Conservation (phyloP, 2,113 vertebrate genomes). For the Arizona elegans region DNA sequence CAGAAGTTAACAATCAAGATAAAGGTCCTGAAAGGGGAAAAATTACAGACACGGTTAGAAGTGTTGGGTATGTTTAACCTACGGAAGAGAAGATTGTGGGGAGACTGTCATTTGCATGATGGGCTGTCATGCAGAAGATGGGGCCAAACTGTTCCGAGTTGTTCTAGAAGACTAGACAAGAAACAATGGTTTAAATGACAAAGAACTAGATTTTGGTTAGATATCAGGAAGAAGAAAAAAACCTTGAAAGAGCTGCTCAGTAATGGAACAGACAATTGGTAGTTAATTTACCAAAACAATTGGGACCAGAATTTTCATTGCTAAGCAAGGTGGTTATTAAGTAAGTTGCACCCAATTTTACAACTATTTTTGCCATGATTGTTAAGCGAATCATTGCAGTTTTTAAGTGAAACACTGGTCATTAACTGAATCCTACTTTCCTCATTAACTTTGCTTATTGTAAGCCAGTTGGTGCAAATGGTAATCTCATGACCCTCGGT, state of each 20-base stretch:
- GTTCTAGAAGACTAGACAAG: background rate
- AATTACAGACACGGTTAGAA: background rate
- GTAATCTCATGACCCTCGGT: background rate
- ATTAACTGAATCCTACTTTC: background rate
- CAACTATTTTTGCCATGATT: background rate
- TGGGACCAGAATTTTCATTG: background rate
- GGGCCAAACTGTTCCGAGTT: background rate
- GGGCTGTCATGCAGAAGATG: background rate
- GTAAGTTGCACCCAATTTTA: background rate
- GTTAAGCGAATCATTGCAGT: background rate
- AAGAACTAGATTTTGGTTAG: background rate
- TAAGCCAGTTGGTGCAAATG: background rate
- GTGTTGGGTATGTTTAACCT: background rate
- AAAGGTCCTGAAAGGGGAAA: background rate
- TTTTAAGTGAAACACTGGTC: background rate
- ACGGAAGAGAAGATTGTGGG: background rate
- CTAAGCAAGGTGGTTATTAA: background rate
- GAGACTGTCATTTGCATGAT: background rate
- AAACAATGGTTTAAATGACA: background rate
- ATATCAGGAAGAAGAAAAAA: background rate
- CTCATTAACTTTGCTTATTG: background rate
- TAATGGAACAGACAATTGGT: background rate
- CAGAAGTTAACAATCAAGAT: background rate
- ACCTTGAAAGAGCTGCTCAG: background rate
- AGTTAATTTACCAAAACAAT: background rate